A percentile compares a stretch with the other conserved stretches of the same genome.
Evolutionary conservation across 2,888 invertebrate genomes (phyloP).

Genomic region (Saturnia pavonia): DNA sequence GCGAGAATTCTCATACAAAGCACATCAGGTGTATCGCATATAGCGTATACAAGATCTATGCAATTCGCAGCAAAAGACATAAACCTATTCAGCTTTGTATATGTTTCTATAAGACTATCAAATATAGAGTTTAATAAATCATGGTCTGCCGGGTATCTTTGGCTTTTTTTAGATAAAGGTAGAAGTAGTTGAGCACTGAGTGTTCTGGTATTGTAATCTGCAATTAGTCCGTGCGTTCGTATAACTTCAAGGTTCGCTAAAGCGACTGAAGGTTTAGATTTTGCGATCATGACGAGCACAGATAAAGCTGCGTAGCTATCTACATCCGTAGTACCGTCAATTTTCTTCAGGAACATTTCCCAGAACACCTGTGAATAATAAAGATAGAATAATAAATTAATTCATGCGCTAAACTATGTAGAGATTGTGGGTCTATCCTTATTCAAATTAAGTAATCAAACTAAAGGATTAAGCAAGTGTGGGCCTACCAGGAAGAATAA

Average conservation of each 20-base stretch:
- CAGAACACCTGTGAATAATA: slow-evolving; percentile 85
- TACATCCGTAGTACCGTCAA: slow-evolving; percentile 85
- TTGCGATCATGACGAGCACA: slow-evolving; percentile 88
- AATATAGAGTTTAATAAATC: slow-evolving; percentile 58
- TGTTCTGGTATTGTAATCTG: slow-evolving; percentile 65
- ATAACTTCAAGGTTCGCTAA: slow-evolving; percentile 88
- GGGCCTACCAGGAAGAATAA: no score
- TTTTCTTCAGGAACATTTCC: slow-evolving; percentile 90
- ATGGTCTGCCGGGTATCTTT: slow-evolving; percentile 68
- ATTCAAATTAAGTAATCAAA: no score
- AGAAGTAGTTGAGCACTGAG: slow-evolving; percentile 64
- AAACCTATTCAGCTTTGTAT: slow-evolving; percentile 74
- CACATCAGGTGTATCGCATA: slow-evolving; percentile 82
- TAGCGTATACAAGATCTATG: slow-evolving; percentile 79
- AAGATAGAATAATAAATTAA: neutral
- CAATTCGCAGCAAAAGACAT: slow-evolving; percentile 74
- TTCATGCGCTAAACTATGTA: no score
- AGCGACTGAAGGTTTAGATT: slow-evolving; percentile 82
- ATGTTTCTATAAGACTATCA: slow-evolving; percentile 72
- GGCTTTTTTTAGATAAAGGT: slow-evolving; percentile 59
- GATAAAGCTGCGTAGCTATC: slow-evolving; percentile 89
- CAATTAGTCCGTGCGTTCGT: slow-evolving; percentile 86
- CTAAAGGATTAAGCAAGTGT: no score
- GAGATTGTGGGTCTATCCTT: no score
- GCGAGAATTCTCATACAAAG: slow-evolving; percentile 74